These are phyloP conservation scores for Spea bombifrons DNA, from an alignment of 2,113 vertebrate species.

Conservation along the genomic window DNA sequence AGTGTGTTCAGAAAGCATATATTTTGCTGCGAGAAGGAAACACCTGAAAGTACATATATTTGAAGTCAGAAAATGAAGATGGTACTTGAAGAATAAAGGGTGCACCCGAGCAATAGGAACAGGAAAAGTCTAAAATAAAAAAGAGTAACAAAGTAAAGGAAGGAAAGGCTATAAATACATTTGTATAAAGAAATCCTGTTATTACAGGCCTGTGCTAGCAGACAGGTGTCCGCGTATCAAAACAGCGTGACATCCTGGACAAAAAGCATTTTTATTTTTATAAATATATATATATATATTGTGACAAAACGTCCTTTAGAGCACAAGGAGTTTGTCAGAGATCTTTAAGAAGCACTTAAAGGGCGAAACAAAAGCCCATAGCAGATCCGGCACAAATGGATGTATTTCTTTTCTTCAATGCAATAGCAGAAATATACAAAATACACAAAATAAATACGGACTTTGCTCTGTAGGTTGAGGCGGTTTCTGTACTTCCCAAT, in stretches of 20 bases:
- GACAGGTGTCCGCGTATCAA: conserved; percentile 5
- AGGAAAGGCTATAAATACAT: conserved; percentile 30
- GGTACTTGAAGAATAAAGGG: background rate
- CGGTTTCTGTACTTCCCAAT: too few species aligned
- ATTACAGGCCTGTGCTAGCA: background rate
- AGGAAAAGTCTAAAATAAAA: conserved; percentile 9
- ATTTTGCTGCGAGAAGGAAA: background rate
- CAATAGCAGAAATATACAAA: too few species aligned
- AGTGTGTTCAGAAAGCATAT: background rate
- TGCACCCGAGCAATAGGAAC: background rate
- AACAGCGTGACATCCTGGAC: conserved; percentile 12
- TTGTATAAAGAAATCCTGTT: conserved; percentile 22
- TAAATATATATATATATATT: background rate
- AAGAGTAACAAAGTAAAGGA: conserved; percentile 36
- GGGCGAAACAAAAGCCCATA: too few species aligned
- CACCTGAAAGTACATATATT: background rate
- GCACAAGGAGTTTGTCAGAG: too few species aligned
- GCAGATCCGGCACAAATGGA: too few species aligned
- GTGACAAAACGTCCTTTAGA: too few species aligned
- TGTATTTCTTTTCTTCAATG: too few species aligned
- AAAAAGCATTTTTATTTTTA: background rate
- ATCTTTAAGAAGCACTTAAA: too few species aligned
- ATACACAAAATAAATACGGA: too few species aligned
- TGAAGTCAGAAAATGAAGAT: background rate
- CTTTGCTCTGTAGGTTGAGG: too few species aligned